Evolutionary conservation across 2,888 invertebrate genomes (phyloP).

Genomic region (Ectropis crepuscularia): DNA sequence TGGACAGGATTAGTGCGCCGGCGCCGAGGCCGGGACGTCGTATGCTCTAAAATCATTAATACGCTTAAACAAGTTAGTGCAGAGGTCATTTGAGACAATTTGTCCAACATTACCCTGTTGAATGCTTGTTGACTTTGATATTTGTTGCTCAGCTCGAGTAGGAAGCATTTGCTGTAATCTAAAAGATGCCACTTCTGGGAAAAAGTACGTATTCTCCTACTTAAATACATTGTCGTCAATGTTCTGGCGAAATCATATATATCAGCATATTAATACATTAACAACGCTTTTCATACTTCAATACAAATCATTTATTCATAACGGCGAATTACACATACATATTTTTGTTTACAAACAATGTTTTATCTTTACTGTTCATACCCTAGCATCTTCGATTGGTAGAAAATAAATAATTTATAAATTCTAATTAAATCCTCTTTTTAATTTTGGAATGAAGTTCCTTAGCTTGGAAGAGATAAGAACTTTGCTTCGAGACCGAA

Average conservation of each 20-base stretch:
- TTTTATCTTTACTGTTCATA: too few species aligned
- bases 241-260: neutral
- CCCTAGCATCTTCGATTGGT: too few species aligned
- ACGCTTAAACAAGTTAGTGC: conserved; percentile 71
- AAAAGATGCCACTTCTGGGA: conserved; percentile 48
- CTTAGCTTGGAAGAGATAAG: too few species aligned
- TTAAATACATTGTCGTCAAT: neutral
- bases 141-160: conserved; percentile 57
- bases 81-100: conserved; percentile 75
- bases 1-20: conserved; percentile 38
- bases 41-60: conserved; percentile 75
- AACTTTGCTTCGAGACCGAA: too few species aligned
- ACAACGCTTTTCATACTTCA: too few species aligned
- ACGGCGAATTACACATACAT: too few species aligned
- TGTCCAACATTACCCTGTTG: conserved; percentile 68
- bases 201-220: conserved; percentile 40
- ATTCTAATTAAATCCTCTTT: too few species aligned
- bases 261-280: too few species aligned
- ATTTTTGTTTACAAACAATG: too few species aligned
- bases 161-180: conserved; percentile 59
- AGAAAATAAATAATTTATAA: too few species aligned
- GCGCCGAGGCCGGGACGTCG: conserved; percentile 44
- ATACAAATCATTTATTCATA: too few species aligned
- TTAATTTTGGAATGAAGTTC: too few species aligned
- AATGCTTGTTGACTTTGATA: conserved; percentile 71